A percentile compares a stretch with the other conserved stretches of the same genome.
phyloP scores from a whole-genome alignment of 2,797 vertebrate genomes.

The Acanthornis magna region DNA sequence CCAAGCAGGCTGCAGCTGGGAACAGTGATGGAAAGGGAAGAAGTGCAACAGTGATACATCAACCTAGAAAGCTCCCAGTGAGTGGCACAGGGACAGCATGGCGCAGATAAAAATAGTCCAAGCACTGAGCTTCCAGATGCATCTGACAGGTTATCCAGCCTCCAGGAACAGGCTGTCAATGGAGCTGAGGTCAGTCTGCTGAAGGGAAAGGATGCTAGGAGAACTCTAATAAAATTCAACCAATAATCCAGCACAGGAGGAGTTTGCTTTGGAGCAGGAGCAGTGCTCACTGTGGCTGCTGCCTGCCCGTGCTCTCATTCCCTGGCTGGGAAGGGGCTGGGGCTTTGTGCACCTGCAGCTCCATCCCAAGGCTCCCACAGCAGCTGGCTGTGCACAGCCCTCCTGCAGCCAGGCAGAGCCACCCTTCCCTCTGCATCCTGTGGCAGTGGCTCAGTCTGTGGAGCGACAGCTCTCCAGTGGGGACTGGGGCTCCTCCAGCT shows the following conservation, averaged over 20 bases:
- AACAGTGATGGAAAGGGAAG: not conserved
- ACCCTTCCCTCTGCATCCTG: not conserved
- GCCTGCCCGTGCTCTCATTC: not conserved
- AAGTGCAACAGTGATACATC: not conserved
- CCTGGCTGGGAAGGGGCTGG: not conserved
- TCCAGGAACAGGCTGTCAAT: not conserved
- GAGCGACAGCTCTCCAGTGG: not conserved
- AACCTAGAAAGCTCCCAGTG: not conserved
- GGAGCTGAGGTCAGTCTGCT: not conserved
- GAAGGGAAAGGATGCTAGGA: not conserved
- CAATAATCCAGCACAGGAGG: not conserved
- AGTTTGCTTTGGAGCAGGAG: not conserved
- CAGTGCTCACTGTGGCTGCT: not conserved
- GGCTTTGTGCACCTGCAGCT: not conserved
- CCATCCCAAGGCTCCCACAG: not conserved
- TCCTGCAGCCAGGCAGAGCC: not conserved
- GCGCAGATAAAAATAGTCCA: not conserved
- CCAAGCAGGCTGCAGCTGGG: not conserved
- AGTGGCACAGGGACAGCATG: not conserved
- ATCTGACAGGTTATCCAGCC: not conserved
- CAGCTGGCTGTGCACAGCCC: not conserved
- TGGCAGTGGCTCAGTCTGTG: accelerated
- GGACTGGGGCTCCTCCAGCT: slow-evolving; percentile 16
- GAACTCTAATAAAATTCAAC: not conserved
- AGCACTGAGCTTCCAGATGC: not conserved